Percentiles rank a stretch among this genome's conserved stretches.
These are phyloP conservation scores for Heliangelus exortis DNA, from an alignment of 2,797 vertebrate species.

Conservation along the genomic window DNA sequence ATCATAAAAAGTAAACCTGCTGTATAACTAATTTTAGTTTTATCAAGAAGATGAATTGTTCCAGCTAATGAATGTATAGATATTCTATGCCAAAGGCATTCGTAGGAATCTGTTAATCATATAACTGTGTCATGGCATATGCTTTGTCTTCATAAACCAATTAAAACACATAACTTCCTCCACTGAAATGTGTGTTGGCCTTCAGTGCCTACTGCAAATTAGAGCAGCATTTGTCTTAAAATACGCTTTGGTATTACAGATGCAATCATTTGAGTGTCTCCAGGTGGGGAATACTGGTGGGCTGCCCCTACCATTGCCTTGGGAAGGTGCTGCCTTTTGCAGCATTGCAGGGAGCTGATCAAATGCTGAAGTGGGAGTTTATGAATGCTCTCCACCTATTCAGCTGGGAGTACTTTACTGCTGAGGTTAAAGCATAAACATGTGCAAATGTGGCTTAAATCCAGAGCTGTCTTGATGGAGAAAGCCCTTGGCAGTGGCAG, in stretches of 20 bases:
- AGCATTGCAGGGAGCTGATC: neutral
- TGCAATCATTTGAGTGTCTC: slow-evolving; percentile 19
- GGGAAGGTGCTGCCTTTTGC: neutral
- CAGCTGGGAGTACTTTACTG: neutral
- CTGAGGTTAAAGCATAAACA: neutral
- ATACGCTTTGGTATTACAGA: slow-evolving; percentile 30
- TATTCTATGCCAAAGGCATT: slow-evolving; percentile 82
- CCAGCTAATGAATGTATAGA: slow-evolving; percentile 81
- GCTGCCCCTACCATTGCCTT: neutral
- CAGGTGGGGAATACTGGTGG: slow-evolving; percentile 38
- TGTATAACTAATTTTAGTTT: slow-evolving; percentile 84
- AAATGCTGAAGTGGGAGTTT: neutral
- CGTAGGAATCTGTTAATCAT: slow-evolving; percentile 81
- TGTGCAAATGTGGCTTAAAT: neutral
- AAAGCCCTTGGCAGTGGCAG: neutral
- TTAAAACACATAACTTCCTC: slow-evolving; percentile 79
- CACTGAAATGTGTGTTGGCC: slow-evolving; percentile 72
- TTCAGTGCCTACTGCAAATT: slow-evolving; percentile 75
- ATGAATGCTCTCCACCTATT: neutral
- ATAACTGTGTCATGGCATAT: slow-evolving; percentile 83
- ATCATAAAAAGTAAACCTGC: slow-evolving; percentile 83
- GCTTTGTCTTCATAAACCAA: slow-evolving; percentile 83
- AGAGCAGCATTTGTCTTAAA: slow-evolving; percentile 77
- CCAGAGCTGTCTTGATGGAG: neutral
- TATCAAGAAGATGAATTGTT: slow-evolving; percentile 84